Percentiles rank a stretch among this genome's conserved stretches.
phyloP scores from a whole-genome alignment of 2,888 invertebrate genomes.

The Agelastica alni region DNA sequence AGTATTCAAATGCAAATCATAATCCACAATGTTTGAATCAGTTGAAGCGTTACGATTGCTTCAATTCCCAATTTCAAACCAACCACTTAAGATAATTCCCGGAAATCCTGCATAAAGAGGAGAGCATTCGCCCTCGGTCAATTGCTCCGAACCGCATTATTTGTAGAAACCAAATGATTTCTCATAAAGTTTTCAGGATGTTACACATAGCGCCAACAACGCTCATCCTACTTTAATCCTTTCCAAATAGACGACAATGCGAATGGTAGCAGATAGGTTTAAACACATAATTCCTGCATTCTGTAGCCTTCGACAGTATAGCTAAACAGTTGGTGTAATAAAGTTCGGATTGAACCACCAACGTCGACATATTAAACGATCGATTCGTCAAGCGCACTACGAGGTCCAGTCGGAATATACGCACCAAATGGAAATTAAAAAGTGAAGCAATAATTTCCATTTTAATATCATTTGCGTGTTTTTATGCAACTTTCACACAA shows the following conservation, averaged over 20 bases:
- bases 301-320: slow-evolving; percentile 15
- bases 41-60: neutral
- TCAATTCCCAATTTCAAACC: slow-evolving; percentile 2
- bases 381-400: neutral
- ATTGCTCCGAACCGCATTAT: slow-evolving; percentile 11
- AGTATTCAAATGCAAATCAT: slow-evolving; percentile 1
- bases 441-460: too few relatives aligned
- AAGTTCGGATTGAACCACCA: slow-evolving; percentile 17
- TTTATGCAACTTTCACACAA: too few relatives aligned
- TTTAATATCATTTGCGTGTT: too few relatives aligned
- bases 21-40: neutral
- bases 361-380: slow-evolving; percentile 6
- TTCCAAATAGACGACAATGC: slow-evolving; percentile 21
- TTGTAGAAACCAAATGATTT: slow-evolving; percentile 12
- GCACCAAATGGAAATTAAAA: too few relatives aligned
- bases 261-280: slow-evolving; percentile 19
- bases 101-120: neutral
- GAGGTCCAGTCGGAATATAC: too few relatives aligned
- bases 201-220: slow-evolving; percentile 9
- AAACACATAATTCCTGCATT: slow-evolving; percentile 25
- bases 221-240: slow-evolving; percentile 22
- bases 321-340: slow-evolving; percentile 16
- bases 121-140: slow-evolving; percentile 3
- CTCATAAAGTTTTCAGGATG: slow-evolving; percentile 17
- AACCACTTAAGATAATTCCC: slow-evolving; percentile 15